Conservation (phyloP, 2,113 vertebrate species). For the Rynchops niger region DNA sequence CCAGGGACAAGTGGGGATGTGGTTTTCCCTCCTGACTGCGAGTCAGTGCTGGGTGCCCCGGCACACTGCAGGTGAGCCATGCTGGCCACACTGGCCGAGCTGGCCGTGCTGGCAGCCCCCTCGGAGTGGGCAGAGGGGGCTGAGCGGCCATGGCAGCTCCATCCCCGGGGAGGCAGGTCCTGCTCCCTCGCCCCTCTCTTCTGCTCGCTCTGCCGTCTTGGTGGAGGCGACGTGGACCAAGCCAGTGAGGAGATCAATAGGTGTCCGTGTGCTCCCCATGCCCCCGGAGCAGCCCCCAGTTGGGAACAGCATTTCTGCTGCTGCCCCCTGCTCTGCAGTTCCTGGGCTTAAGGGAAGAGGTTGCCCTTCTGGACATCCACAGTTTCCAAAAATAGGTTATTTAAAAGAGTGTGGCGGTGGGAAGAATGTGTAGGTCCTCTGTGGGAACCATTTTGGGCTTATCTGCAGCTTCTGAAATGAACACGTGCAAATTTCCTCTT, state of each 20-base stretch:
- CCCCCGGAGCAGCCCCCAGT: too few species aligned
- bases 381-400: not conserved
- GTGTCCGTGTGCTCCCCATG: fast-evolving
- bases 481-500: not conserved
- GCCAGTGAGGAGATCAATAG: not conserved
- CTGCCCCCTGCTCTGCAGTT: not conserved
- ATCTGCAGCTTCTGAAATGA: not conserved
- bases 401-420: not conserved
- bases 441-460: not conserved
- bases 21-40: fast-evolving
- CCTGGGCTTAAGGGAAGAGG: not conserved
- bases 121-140: fast-evolving
- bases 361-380: not conserved
- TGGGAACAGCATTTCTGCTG: not conserved
- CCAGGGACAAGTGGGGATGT: fast-evolving
- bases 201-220: not conserved
- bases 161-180: not conserved
- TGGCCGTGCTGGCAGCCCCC: not conserved
- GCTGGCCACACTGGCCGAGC: fast-evolving
- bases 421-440: not conserved
- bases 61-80: fast-evolving
- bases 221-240: not conserved
- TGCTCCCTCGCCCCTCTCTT: fast-evolving
- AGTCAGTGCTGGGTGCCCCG: fast-evolving
- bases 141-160: fast-evolving